phyloP scores from a whole-genome alignment of 2,797 vertebrate genomes.

The Acropternis orthonyx region DNA sequence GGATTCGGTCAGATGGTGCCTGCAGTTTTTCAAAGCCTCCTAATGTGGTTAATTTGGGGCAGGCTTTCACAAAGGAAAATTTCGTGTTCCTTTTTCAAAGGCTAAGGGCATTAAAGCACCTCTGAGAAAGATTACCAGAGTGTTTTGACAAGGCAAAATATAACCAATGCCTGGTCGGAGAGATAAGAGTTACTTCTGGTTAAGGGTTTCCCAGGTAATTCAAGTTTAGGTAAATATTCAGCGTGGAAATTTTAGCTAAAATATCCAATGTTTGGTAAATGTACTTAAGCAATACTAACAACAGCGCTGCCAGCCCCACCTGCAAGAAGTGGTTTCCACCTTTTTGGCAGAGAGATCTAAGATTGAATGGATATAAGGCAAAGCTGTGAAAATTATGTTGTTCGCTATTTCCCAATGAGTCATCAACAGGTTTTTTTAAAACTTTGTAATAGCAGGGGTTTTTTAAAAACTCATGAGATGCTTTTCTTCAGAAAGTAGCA shows the following conservation, averaged over 20 bases:
- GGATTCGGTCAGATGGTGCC: neutral
- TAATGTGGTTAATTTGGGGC: neutral
- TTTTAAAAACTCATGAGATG: neutral
- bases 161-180: neutral
- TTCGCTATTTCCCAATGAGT: neutral
- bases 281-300: neutral
- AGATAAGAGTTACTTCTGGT: neutral
- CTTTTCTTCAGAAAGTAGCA: slow-evolving; percentile 15
- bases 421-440: slow-evolving; percentile 40
- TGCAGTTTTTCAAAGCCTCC: neutral
- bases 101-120: neutral
- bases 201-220: neutral
- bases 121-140: neutral
- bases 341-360: neutral
- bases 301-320: neutral
- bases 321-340: neutral
- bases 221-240: neutral
- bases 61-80: neutral
- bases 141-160: neutral
- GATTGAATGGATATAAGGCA: neutral
- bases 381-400: neutral
- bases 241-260: neutral
- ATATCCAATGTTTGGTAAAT: neutral
- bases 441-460: neutral
- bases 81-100: neutral